A percentile compares a stretch with the other conserved stretches of the same genome.
These are phyloP conservation scores for Petrocephalus zakoni DNA, from an alignment of 2,113 vertebrate species.

Conservation along the genomic window DNA sequence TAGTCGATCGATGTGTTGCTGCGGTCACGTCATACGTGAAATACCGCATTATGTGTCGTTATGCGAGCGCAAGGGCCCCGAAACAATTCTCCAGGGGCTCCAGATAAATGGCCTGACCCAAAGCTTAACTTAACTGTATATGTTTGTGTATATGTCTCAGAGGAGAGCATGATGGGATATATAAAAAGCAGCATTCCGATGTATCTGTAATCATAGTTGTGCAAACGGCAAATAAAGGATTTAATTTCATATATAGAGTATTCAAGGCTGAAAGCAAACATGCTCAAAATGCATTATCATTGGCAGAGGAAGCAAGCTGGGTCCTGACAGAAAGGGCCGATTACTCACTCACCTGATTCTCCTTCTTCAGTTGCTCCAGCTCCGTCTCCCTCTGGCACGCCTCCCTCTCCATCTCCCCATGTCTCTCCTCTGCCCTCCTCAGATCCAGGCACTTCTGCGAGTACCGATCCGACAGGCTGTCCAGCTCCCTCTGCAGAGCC, in stretches of 20 bases:
- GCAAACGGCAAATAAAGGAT: background rate
- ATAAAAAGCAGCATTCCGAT: background rate
- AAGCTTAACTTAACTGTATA: background rate
- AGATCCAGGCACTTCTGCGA: slow-evolving; percentile 85
- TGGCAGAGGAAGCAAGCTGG: background rate
- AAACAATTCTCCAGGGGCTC: background rate
- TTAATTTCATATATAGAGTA: background rate
- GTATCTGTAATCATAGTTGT: background rate
- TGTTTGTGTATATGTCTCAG: background rate
- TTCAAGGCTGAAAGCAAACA: background rate
- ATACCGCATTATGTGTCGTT: too few species aligned
- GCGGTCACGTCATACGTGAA: too few species aligned
- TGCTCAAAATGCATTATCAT: background rate
- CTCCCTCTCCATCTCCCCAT: slow-evolving; percentile 61
- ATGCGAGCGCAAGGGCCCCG: too few species aligned
- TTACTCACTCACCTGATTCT: slow-evolving; percentile 76
- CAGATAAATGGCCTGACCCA: background rate
- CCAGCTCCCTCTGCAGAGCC: slow-evolving; percentile 71
- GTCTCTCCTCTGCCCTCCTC: slow-evolving; percentile 59
- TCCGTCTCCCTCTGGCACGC: slow-evolving; percentile 68
- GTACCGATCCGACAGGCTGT: slow-evolving; percentile 78
- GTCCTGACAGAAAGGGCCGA: background rate
- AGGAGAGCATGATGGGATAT: background rate
- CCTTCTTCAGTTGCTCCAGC: slow-evolving; percentile 73
- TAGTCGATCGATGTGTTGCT: too few species aligned